Evolutionary conservation across 2,797 vertebrate species (phyloP), one percentile per base, ranked within the genome.

Genomic region (Gymnothorax reevesii): DNA sequence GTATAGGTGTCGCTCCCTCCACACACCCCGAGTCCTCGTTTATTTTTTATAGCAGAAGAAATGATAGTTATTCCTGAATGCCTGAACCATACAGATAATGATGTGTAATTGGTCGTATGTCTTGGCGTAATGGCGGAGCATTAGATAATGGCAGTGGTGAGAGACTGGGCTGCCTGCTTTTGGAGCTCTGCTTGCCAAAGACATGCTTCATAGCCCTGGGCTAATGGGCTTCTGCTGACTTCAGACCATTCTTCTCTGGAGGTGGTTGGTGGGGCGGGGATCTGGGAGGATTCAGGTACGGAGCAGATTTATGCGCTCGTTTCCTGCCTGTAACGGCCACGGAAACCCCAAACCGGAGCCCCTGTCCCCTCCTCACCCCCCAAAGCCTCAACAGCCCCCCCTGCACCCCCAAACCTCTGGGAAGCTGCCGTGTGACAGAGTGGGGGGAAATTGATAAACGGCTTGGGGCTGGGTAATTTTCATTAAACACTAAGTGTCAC

Each of bases 401-500:
- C 60, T 42, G 33, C 33, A 42, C 13, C 42, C 42, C 73, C 94
- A 92, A 4, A 92, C 93, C 94, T 94, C 93, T 93, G 93, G 89
- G 91, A 93, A 95, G 94, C 92, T 95, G 95, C 95, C 96, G 96
- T 93, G 92, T 93, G 93, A 91, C 89, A 94, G 95, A 94, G 92
- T 93, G 91, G 17, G 91, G 17, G 55, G 33, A 57, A 64, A 95
- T 97, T 97, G 97, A 97, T 97, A 96, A 97, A 97, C 95, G 93
- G 96, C 96, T 96, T 95, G 95, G 95, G 95, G 95, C 96, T 94
- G 94, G 95, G 96, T 97, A 95, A 97, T 97, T 96, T 97, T 96
- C 97, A 97, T 97, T 97, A 97, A 96, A 95, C 95, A 94, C 95
- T 96, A 96, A 96, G 96, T 97, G 97, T 97, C 97, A 97, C 96